Evolutionary conservation across 1,140 invertebrate species (phyloP), one percentile per base, ranked within the genome.

Genomic region (Nylanderia fulva): DNA sequence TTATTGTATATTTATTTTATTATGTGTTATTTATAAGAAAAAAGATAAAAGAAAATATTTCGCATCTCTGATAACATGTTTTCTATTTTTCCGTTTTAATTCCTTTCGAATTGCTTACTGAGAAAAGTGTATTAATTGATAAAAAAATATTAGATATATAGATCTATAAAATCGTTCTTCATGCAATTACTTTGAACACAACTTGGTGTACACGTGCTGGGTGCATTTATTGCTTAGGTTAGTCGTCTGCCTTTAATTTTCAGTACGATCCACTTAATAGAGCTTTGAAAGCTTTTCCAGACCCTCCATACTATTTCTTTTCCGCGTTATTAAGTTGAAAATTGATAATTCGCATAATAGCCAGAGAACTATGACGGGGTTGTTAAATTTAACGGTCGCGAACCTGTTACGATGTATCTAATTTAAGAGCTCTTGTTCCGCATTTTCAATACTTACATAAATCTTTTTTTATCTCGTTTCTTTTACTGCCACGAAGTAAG

Each of bases 251-350:
- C 52, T 72, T 82, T 13, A 58, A n/a, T 45, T 82, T 82, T 58
- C 24, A 82, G 5, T 54, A 36, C 61, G 45, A 27, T 82, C 64
- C 21, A 13, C 15, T 82, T 82, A 72, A 72, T 72, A 82, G 33
- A 45, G 45, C 56, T 45, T 29, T 61, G 18, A 85, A 80, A 77
- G 79, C 71, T 69, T 45, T 60, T 27, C 29, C 69, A 36, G 45
- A 27, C 3, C 8, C 4, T 6, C 11, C 48, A 18, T 3, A 2
- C 69, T 33, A 27, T 54, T 63, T 33, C 63, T 84, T 64, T 63
- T 18, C 69, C 33, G 27, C 79, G 13, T 84, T 84, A 76, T 84
- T 64, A 74, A 63, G 63, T 79, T 68, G 64, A 68, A 64, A 82
- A 64, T 85, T 85, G 60, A 63, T 87, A 79, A 79, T 56, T 68